Evolutionary conservation across 2,797 vertebrate genomes (phyloP).

Genomic region (Pteronotus mesoamericanus): DNA sequence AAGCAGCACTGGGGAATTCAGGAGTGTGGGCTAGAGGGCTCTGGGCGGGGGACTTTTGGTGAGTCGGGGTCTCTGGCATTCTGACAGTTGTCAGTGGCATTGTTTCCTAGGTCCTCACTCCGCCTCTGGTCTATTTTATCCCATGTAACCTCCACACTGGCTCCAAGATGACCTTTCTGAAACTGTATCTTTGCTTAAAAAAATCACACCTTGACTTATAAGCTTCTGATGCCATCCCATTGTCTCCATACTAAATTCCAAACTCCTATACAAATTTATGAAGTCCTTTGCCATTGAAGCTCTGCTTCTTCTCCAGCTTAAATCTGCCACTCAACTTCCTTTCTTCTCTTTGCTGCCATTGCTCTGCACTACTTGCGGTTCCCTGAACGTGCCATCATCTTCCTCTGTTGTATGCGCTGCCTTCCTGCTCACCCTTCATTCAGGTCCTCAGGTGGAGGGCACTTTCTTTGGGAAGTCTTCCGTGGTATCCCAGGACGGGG

Average conservation of each 20-base stretch:
- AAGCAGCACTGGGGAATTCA: neutral
- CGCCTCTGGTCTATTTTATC: neutral
- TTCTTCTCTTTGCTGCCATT: neutral
- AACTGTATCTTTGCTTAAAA: neutral
- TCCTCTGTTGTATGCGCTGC: accelerated
- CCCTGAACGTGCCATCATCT: neutral
- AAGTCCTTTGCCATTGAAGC: neutral
- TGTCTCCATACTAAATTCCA: neutral
- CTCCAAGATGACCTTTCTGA: neutral
- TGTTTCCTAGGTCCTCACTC: neutral
- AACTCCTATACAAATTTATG: neutral
- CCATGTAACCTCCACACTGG: neutral
- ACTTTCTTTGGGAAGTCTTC: neutral
- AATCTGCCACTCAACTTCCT: neutral
- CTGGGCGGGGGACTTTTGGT: neutral
- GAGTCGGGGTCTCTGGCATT: neutral
- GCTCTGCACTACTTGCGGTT: neutral
- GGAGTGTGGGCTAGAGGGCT: neutral
- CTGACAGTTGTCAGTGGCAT: accelerated
- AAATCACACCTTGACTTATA: neutral
- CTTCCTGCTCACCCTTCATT: neutral
- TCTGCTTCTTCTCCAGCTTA: neutral
- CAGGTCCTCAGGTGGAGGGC: neutral
- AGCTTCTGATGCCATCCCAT: neutral
- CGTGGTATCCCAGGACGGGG: too few species aligned